Evolutionary conservation across 2,797 vertebrate genomes (phyloP).

Genomic region (Gobionotothen gibberifrons): DNA sequence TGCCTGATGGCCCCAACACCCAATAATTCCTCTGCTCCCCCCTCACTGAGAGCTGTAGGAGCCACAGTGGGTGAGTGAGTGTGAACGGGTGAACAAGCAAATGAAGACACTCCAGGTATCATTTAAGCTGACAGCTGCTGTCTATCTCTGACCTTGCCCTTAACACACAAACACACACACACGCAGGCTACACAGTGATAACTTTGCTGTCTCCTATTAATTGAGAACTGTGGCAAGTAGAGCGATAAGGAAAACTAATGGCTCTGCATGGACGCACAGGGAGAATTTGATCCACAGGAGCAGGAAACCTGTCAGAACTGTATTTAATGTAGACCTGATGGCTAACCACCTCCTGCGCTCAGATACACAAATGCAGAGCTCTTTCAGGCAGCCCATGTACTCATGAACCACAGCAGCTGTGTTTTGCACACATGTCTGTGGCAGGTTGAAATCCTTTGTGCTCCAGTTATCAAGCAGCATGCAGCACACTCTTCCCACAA

Average conservation of each 20-base stretch:
- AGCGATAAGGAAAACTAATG: slow-evolving; percentile 43
- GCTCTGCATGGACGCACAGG: slow-evolving; percentile 13
- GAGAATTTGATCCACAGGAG: slow-evolving; percentile 40
- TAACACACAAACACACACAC: slow-evolving; percentile 44
- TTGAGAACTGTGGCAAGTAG: slow-evolving; percentile 49
- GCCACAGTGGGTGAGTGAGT: slow-evolving; percentile 12
- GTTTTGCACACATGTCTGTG: slow-evolving; percentile 57
- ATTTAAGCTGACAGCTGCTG: slow-evolving; percentile 49
- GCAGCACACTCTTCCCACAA: slow-evolving; percentile 30
- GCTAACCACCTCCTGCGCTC: slow-evolving; percentile 23
- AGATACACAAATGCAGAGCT: slow-evolving; percentile 43
- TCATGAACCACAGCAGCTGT: slow-evolving; percentile 50
- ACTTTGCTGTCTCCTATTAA: slow-evolving; percentile 40
- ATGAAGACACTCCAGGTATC: slow-evolving; percentile 43
- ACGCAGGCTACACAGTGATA: slow-evolving; percentile 33
- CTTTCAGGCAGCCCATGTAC: slow-evolving; percentile 13
- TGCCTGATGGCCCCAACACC: slow-evolving; percentile 65
- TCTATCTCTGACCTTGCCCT: slow-evolving; percentile 60
- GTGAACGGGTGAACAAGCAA: slow-evolving; percentile 21
- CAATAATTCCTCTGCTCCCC: slow-evolving; percentile 2
- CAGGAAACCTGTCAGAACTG: slow-evolving; percentile 54
- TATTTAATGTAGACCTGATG: slow-evolving; percentile 58
- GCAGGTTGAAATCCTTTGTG: slow-evolving; percentile 64
- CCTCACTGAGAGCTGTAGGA: slow-evolving; percentile 17
- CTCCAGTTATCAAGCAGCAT: slow-evolving; percentile 51